Percentiles rank a stretch among this genome's conserved stretches.
Conservation (phyloP, 1,140 invertebrate species). For the Lepidurus arcticus region DNA sequence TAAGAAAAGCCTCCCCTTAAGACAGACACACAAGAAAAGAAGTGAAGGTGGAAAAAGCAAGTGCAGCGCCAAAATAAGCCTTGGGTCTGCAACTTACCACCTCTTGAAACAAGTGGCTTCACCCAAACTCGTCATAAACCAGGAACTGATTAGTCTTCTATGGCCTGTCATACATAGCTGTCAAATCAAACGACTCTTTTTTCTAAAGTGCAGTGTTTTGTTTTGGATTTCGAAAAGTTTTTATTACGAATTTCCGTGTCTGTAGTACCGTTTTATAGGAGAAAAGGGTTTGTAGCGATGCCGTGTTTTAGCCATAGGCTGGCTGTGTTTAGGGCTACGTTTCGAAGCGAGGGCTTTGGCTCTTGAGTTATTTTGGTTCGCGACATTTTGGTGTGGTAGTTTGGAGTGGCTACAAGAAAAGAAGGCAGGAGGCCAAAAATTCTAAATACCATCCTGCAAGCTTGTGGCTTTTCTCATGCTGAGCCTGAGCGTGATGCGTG, state of each 20-base stretch:
- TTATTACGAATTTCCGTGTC: too few species aligned
- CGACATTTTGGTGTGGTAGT: background rate
- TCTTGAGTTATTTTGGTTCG: conserved; percentile 7
- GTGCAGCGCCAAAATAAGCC: conserved; percentile 11
- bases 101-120: conserved; percentile 14
- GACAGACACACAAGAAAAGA: background rate
- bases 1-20: background rate
- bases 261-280: too few species aligned
- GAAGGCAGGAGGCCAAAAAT: conserved; percentile 17
- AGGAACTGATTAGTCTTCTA: background rate
- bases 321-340: background rate
- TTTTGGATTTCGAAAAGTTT: too few species aligned
- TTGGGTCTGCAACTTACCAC: background rate
- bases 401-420: conserved; percentile 14
- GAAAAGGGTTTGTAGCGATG: too few species aligned
- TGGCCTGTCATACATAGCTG: background rate
- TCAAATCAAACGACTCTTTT: too few species aligned
- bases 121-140: background rate
- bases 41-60: background rate
- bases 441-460: background rate
- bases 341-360: background rate
- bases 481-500: background rate
- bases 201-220: too few species aligned
- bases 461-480: background rate
- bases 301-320: background rate